phyloP scores from a whole-genome alignment of 2,797 vertebrate genomes.

The Galagoides demidoff region DNA sequence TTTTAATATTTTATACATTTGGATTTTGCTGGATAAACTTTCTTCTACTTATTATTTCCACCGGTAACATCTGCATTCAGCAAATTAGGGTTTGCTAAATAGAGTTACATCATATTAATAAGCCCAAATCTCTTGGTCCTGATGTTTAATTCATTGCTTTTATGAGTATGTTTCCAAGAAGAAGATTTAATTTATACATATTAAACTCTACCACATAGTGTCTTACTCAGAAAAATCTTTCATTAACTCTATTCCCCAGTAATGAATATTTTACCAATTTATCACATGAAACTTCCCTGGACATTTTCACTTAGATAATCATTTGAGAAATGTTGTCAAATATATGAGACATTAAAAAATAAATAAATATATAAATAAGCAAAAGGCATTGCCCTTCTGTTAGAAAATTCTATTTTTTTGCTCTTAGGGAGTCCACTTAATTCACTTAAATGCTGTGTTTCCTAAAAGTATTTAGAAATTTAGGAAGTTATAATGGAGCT shows the following conservation, averaged over 20 bases:
- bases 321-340: conserved; percentile 77
- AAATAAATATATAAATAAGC: neutral
- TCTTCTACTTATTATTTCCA: conserved; percentile 85
- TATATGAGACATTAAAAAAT: conserved; percentile 62
- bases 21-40: conserved; percentile 77
- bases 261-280: conserved; percentile 85
- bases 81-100: conserved; percentile 86
- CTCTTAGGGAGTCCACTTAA: neutral
- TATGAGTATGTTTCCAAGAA: conserved; percentile 84
- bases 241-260: conserved; percentile 85
- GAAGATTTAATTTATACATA: conserved; percentile 87
- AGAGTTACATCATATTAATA: conserved; percentile 86
- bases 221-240: conserved; percentile 83
- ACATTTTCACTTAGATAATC: conserved; percentile 78
- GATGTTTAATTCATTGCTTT: conserved; percentile 88
- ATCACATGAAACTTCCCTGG: conserved; percentile 77
- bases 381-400: conserved; percentile 33
- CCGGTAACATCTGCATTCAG: conserved; percentile 82
- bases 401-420: conserved; percentile 57
- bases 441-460: neutral
- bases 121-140: conserved; percentile 82
- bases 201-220: conserved; percentile 81
- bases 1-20: conserved; percentile 84
- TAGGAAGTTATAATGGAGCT: conserved; percentile 46
- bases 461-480: conserved; percentile 62